Evolutionary conservation across 1,140 invertebrate genomes (phyloP), one percentile per base, ranked within the genome.

Genomic region (Piezodorus guildinii): DNA sequence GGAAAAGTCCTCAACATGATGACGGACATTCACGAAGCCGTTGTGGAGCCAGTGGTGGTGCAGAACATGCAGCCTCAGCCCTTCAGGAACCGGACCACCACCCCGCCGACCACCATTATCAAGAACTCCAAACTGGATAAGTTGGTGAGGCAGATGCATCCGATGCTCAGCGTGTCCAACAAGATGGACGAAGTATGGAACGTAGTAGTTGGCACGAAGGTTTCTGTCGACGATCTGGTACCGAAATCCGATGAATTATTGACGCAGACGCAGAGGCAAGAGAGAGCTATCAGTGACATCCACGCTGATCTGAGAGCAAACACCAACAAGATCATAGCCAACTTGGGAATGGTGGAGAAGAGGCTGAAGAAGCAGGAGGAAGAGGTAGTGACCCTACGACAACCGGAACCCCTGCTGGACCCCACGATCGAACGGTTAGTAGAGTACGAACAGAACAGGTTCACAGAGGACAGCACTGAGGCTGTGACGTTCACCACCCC

Each of bases 161-260:
- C 89, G 0, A 87, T 91, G 74, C 81, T 89, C 52, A 85, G 82
- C n/a, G 87, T 91, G 0, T 88, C 87, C 1, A 69, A 67, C 71
- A 91, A 91, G 74, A 91, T 91, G 86, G 88, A 91, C 68, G 86
- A 91, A 76, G 87, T 91, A 6, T 91, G 88, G 88, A 85, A 88
- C 70, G 87, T 91, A 16, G 86, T 91, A 19, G 87, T 91, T 6
- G 88, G 88, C 3, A 91, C 88, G 1, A 91, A 91, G 72, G 88
- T 83, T 68, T 88, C 87, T 0, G 86, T 91, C 8, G 88, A 91
- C 72, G 82, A 89, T 71, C 76, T 91, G 49, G 80, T 91, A 19
- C 88, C 88, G 0, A 91, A 91, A 75, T 90, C 88, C 0, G 88
- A 91, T 69, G 87, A 89, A 67, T 76, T 92, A 1, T 74, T 93